Conservation (phyloP, 2,888 invertebrate species). For the Electrophaes corylata region DNA sequence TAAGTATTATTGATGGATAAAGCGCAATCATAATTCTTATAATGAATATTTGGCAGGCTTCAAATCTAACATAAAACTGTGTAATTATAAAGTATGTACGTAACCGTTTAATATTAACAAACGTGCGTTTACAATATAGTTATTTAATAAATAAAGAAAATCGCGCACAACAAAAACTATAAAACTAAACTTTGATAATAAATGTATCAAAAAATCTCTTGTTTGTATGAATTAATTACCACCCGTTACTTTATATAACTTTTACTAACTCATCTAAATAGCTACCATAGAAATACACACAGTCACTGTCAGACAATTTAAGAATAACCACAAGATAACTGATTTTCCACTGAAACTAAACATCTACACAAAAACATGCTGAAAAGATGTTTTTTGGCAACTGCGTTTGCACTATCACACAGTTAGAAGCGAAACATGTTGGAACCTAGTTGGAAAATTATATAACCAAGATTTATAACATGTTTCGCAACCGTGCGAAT, state of each 20-base stretch:
- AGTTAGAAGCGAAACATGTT: no score
- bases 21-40: slow-evolving; percentile 2
- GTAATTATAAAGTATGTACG: neutral
- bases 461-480: no score
- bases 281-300: neutral
- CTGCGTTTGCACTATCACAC: no score
- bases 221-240: neutral
- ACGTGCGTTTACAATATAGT: neutral
- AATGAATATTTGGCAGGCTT: slow-evolving; percentile 26
- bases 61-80: slow-evolving; percentile 47
- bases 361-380: no score
- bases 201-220: neutral
- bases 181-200: neutral
- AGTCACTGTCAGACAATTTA: neutral
- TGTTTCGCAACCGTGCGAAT: no score
- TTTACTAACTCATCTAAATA: neutral
- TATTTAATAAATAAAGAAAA: slow-evolving; percentile 10
- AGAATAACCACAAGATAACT: neutral
- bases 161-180: slow-evolving; percentile 1
- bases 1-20: neutral
- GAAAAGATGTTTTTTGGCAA: no score
- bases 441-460: no score
- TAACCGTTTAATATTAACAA: neutral
- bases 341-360: no score
- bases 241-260: neutral